Conservation (phyloP, 2,797 vertebrate genomes). For the Simalia tracyae region DNA sequence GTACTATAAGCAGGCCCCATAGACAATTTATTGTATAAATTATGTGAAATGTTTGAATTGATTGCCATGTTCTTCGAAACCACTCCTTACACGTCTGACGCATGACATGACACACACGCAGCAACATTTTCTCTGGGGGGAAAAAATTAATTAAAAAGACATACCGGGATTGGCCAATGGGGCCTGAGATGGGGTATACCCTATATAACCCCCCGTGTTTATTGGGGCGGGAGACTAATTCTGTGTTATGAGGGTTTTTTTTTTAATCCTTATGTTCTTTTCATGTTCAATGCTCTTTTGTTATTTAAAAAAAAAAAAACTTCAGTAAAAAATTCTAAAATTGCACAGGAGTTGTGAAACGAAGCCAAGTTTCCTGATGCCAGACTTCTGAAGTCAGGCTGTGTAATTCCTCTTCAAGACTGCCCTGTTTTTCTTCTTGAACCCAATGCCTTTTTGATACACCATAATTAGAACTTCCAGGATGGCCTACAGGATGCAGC, state of each 20-base stretch:
- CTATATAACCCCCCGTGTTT: neutral
- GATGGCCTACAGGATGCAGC: neutral
- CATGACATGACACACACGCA: neutral
- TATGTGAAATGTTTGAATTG: neutral
- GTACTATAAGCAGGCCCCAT: neutral
- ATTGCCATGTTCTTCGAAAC: neutral
- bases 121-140: neutral
- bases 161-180: neutral
- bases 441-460: too few species aligned
- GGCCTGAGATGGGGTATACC: neutral
- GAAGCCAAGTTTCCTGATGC: neutral
- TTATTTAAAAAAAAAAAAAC: neutral
- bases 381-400: neutral
- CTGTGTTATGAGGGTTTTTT: neutral
- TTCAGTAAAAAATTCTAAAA: neutral
- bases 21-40: neutral
- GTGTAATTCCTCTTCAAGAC: neutral
- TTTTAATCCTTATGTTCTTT: neutral
- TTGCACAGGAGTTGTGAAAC: neutral
- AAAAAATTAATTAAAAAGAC: neutral
- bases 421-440: neutral
- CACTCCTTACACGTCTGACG: neutral
- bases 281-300: neutral
- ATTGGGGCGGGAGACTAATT: neutral
- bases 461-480: neutral